Evolutionary conservation across 2,888 invertebrate species (phyloP).

Genomic region (Ariolimax columbianus): DNA sequence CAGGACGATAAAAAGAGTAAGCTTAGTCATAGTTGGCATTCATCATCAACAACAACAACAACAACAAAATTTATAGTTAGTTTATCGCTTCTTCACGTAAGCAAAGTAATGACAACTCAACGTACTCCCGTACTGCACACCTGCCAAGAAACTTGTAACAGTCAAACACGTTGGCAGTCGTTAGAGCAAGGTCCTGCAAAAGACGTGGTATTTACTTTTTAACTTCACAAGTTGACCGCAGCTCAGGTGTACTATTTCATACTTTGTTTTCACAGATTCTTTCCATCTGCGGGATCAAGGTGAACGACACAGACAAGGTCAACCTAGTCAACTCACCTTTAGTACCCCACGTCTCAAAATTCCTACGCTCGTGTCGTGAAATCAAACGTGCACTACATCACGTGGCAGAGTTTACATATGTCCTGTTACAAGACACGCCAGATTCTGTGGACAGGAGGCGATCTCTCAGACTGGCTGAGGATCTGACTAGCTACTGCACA

Average conservation of each 20-base stretch:
- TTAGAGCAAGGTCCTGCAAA: no score
- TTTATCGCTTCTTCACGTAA: no score
- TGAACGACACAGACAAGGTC: not conserved
- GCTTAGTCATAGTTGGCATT: no score
- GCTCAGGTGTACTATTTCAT: not conserved
- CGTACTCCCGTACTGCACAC: no score
- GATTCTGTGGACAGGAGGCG: conserved; percentile 45
- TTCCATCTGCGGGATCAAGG: not conserved
- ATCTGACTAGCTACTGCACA: conserved; percentile 50
- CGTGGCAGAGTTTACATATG: conserved; percentile 52
- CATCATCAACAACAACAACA: no score
- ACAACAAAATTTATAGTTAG: no score
- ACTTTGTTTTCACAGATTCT: conserved; percentile 7
- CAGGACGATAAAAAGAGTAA: no score
- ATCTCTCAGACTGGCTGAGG: conserved; percentile 41
- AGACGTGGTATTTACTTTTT: no score
- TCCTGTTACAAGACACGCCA: conserved; percentile 39
- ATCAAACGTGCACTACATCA: conserved; percentile 43
- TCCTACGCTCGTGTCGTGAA: conserved; percentile 19
- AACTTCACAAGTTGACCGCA: no score
- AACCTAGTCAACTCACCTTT: not conserved
- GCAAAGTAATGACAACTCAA: no score
- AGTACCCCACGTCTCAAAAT: conserved; percentile 1
- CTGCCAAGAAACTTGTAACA: no score
- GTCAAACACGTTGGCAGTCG: no score